Evolutionary conservation across 2,113 vertebrate species (phyloP).

Genomic region (Serinus canaria): DNA sequence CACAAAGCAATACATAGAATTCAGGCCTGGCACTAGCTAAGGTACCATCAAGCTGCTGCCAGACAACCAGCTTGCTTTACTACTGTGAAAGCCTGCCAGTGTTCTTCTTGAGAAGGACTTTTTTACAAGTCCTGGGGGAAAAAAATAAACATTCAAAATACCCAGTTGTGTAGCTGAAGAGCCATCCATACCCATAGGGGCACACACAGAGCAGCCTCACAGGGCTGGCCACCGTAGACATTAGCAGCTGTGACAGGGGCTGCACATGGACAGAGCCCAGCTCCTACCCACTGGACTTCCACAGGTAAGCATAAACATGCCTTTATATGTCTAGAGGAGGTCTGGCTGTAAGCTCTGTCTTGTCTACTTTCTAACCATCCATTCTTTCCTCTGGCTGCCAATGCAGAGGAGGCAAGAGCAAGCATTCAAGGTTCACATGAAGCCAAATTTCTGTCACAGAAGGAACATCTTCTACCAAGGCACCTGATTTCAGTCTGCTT

Average conservation of each 20-base stretch:
- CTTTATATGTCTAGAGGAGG: not conserved
- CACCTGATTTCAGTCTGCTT: not conserved
- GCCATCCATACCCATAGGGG: rapidly evolving
- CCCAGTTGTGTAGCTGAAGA: rapidly evolving
- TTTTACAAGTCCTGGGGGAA: not conserved
- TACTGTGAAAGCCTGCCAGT: not conserved
- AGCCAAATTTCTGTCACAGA: not conserved
- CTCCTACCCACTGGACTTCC: not conserved
- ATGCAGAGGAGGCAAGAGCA: rapidly evolving
- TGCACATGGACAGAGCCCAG: not conserved
- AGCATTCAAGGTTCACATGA: not conserved
- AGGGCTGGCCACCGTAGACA: rapidly evolving
- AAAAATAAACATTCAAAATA: not conserved
- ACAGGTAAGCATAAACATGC: not conserved
- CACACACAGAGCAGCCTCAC: not conserved
- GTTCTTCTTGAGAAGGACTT: not conserved
- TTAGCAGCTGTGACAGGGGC: not conserved
- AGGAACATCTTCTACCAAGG: not conserved
- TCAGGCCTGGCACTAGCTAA: not conserved
- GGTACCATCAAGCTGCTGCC: not conserved
- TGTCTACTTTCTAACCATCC: not conserved
- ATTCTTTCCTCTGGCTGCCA: not conserved
- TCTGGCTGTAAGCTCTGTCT: not conserved
- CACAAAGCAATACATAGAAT: not conserved
- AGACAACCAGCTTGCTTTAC: not conserved